Conservation (phyloP, 2,113 vertebrate genomes). For the Odocoileus hemionus region DNA sequence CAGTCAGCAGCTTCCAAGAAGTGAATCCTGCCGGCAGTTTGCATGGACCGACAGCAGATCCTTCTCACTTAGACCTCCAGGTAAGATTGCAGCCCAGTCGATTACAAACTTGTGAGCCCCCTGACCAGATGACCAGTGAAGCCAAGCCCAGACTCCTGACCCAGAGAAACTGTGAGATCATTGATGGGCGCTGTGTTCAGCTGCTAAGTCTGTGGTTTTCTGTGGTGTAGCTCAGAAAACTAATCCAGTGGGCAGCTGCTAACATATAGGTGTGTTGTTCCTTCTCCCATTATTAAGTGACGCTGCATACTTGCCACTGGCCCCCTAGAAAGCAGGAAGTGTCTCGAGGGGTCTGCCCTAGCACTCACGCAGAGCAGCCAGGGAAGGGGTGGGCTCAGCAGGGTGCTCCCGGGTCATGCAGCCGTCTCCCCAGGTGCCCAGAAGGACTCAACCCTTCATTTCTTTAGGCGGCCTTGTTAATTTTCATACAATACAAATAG, state of each 20-base stretch:
- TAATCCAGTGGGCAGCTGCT: fast-evolving
- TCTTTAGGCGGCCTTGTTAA: neutral
- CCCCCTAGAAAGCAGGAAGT: neutral
- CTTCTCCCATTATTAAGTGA: neutral
- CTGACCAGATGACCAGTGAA: neutral
- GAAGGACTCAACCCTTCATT: neutral
- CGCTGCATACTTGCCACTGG: neutral
- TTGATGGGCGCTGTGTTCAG: neutral
- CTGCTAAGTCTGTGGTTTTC: neutral
- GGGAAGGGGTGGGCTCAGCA: fast-evolving
- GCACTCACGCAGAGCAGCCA: neutral
- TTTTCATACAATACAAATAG: neutral
- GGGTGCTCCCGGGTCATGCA: neutral
- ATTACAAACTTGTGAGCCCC: neutral
- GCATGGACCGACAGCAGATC: neutral
- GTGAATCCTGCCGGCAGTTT: neutral
- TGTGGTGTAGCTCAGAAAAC: neutral
- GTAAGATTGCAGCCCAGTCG: fast-evolving
- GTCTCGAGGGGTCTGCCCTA: neutral
- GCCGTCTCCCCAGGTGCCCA: neutral
- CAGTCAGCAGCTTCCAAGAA: neutral
- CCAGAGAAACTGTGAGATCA: neutral
- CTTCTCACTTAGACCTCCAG: neutral
- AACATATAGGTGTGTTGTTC: neutral
- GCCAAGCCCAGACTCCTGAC: neutral